These are phyloP conservation scores for Noctua comes DNA, from an alignment of 2,888 invertebrate genomes.

Conservation along the genomic window DNA sequence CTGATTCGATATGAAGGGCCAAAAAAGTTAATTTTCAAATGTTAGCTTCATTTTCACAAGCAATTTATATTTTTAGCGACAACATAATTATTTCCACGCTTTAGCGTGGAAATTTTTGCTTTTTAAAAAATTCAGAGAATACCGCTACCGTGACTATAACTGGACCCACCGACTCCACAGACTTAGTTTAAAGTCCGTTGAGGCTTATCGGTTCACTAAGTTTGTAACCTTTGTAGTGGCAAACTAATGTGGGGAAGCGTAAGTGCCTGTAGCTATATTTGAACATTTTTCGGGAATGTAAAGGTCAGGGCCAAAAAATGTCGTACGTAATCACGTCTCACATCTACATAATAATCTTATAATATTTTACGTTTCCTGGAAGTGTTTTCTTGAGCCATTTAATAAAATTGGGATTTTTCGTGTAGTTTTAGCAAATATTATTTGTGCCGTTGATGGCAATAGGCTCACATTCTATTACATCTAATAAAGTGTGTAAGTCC, in stretches of 20 bases:
- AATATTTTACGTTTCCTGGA: background rate
- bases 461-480: no score
- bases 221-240: constrained; percentile 15
- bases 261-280: background rate
- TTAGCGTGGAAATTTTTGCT: no score
- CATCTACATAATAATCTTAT: background rate
- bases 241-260: constrained; percentile 4
- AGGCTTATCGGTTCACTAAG: constrained; percentile 10
- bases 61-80: background rate
- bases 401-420: background rate
- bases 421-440: background rate
- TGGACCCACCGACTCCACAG: background rate
- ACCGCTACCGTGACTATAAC: background rate
- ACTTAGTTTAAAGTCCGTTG: constrained; percentile 16
- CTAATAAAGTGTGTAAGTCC: no score
- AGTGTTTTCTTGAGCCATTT: background rate
- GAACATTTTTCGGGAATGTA: background rate
- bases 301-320: background rate
- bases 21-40: no score
- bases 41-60: background rate
- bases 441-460: no score
- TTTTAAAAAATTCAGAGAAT: background rate
- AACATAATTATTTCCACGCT: background rate
- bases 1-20: background rate
- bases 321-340: background rate